These are phyloP conservation scores for Pseudonaja textilis DNA, from an alignment of 2,113 vertebrate species.

Conservation along the genomic window DNA sequence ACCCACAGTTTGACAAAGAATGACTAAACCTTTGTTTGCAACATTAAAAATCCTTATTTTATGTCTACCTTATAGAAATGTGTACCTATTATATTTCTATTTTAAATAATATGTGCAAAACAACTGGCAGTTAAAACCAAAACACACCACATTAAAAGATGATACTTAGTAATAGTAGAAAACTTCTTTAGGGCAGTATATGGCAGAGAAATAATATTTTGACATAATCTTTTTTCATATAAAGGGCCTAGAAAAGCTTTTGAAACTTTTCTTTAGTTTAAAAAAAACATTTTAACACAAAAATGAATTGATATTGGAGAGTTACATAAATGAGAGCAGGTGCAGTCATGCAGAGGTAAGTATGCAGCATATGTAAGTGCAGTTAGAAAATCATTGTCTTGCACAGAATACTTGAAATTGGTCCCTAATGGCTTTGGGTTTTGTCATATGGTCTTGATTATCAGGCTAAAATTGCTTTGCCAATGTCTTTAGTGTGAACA, in stretches of 20 bases:
- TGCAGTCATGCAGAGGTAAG: conserved; percentile 81
- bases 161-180: not conserved
- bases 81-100: not conserved
- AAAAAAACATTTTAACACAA: conserved; percentile 44
- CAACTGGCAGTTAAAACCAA: not conserved
- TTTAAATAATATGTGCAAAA: not conserved
- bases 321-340: conserved; percentile 78
- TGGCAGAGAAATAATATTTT: not conserved
- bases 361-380: conserved; percentile 89
- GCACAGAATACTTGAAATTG: conserved; percentile 87
- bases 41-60: not conserved
- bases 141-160: not conserved
- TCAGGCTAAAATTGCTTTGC: conserved; percentile 89
- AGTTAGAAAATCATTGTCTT: conserved; percentile 89
- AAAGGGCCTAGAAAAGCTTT: conserved; percentile 54
- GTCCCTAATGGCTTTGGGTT: conserved; percentile 88
- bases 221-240: conserved; percentile 42
- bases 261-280: conserved; percentile 58
- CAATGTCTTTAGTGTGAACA: conserved; percentile 80
- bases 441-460: conserved; percentile 92
- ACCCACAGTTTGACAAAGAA: not conserved
- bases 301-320: conserved; percentile 51
- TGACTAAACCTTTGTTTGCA: not conserved
- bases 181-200: not conserved
- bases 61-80: not conserved